A percentile compares a stretch with the other conserved stretches of the same genome.
phyloP scores from a whole-genome alignment of 2,797 vertebrate genomes.

The Phataginus tricuspis region DNA sequence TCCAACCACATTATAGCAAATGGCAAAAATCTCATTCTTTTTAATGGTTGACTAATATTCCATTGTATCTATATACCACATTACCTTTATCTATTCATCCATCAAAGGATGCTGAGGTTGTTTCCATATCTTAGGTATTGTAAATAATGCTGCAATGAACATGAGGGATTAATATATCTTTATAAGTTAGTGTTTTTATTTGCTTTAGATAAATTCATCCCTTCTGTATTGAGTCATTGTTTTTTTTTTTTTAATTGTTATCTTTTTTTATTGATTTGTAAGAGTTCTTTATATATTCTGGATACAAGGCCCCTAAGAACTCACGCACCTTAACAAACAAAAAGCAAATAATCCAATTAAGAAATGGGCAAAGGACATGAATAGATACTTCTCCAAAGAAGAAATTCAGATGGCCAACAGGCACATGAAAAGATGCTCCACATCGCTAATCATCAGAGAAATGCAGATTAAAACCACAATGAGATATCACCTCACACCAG shows the following conservation, averaged over 20 bases:
- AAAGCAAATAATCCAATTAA: too few species aligned
- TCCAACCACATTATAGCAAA: not conserved
- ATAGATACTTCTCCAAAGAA: too few species aligned
- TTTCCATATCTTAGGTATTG: not conserved
- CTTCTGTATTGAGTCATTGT: not conserved
- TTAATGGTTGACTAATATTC: not conserved
- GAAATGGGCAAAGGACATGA: too few species aligned
- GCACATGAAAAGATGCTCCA: too few species aligned
- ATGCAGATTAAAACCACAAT: too few species aligned
- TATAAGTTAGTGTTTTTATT: not conserved
- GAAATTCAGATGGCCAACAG: too few species aligned
- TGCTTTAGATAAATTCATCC: not conserved
- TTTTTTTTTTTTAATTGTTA: constrained; percentile 15
- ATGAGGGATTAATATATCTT: not conserved
- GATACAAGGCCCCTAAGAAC: too few species aligned
- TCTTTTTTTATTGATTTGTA: too few species aligned
- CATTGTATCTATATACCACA: not conserved
- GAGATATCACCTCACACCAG: too few species aligned
- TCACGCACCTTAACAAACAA: too few species aligned
- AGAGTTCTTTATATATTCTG: too few species aligned
- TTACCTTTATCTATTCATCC: not conserved
- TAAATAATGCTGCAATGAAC: not conserved
- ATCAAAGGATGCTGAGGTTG: not conserved
- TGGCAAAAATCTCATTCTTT: not conserved
- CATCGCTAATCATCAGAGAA: too few species aligned